Evolutionary conservation across 2,888 invertebrate genomes (phyloP).

Genomic region (Aromia moschata): DNA sequence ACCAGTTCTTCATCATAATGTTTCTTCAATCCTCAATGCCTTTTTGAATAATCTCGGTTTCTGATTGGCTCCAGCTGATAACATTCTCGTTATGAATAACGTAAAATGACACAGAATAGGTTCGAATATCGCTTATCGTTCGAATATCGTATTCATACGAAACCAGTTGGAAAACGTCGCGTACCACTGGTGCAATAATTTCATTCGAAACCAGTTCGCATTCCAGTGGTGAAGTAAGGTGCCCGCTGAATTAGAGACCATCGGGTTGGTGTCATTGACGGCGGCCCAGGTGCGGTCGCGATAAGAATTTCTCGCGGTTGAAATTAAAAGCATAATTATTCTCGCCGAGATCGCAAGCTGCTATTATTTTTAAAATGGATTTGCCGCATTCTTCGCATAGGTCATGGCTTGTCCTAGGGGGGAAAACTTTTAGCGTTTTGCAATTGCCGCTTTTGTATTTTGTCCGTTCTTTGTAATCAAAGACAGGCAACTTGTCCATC

Average conservation of each 20-base stretch:
- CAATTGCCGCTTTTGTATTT: neutral
- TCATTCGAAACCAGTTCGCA: conserved; percentile 3
- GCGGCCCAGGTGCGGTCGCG: conserved; percentile 15
- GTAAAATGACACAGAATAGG: too few species aligned
- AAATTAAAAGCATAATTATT: conserved; percentile 8
- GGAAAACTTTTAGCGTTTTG: conserved; percentile 16
- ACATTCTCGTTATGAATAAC: too few species aligned
- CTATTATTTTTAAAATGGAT: conserved; percentile 1
- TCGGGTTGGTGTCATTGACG: conserved; percentile 8
- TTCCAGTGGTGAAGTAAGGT: neutral
- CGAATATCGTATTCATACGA: too few species aligned
- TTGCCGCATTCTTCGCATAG: conserved; percentile 12
- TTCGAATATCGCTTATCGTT: too few species aligned
- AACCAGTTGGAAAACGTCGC: neutral
- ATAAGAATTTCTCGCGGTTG: conserved; percentile 12
- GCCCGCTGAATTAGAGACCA: neutral
- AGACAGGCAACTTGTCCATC: too few species aligned
- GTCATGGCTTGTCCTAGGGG: conserved; percentile 3
- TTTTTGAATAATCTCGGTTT: too few species aligned
- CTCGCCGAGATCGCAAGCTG: neutral
- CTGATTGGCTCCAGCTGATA: too few species aligned
- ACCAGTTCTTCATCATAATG: too few species aligned
- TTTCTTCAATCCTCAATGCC: too few species aligned
- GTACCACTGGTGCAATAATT: neutral
- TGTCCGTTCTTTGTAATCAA: too few species aligned